These are phyloP conservation scores for Peromyscus polionotus DNA, from an alignment of 2,113 vertebrate species.

Conservation along the genomic window DNA sequence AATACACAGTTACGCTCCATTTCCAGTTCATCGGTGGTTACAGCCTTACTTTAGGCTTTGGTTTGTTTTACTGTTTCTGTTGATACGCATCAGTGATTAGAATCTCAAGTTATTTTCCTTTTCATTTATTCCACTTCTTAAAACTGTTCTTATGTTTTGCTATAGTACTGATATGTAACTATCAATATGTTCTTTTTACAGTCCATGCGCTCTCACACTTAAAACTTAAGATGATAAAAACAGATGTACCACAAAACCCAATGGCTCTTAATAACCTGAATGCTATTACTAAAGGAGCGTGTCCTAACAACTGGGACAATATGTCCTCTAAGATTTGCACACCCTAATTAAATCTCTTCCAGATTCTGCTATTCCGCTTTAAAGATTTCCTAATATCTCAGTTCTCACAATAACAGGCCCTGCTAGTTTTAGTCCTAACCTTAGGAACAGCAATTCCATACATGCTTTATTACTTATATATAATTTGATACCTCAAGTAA, in stretches of 20 bases:
- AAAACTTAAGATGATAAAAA: background rate
- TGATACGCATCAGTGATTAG: background rate
- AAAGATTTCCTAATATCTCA: too few species aligned
- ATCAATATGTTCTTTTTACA: background rate
- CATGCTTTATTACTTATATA: background rate
- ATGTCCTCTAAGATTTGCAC: background rate
- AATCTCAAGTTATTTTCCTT: background rate
- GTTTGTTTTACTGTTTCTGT: background rate
- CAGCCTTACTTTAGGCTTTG: background rate
- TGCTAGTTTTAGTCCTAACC: background rate
- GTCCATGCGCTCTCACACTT: background rate
- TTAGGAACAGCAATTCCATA: background rate
- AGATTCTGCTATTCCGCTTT: background rate
- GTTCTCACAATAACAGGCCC: background rate
- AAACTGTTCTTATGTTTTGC: background rate
- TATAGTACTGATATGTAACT: background rate
- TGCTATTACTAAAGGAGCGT: background rate
- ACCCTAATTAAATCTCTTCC: background rate
- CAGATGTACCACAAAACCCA: background rate
- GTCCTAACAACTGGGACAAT: background rate
- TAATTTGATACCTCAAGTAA: background rate
- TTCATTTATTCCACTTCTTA: background rate
- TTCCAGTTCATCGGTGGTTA: background rate
- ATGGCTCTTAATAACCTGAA: background rate
- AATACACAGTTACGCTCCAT: too few species aligned